Percentiles rank a stretch among this genome's conserved stretches.
These are phyloP conservation scores for Channa striata DNA, from an alignment of 2,797 vertebrate genomes.

Conservation along the genomic window DNA sequence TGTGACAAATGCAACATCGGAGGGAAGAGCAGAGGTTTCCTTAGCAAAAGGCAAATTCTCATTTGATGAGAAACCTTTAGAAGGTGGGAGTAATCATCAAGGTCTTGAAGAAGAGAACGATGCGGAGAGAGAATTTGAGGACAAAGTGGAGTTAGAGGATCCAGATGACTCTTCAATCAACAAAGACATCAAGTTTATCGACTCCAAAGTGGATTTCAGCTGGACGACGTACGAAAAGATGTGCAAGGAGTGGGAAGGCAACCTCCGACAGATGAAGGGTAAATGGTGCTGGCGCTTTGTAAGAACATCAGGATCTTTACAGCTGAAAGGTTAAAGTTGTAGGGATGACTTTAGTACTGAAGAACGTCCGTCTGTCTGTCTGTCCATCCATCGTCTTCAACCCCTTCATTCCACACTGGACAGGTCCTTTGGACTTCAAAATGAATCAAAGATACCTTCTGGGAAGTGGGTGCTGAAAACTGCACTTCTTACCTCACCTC, in stretches of 20 bases:
- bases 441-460: too few species aligned
- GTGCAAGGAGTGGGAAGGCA: constrained; percentile 55
- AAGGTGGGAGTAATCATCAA: background rate
- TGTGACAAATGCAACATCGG: background rate
- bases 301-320: background rate
- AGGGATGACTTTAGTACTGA: too few species aligned
- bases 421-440: too few species aligned
- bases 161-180: constrained; percentile 38
- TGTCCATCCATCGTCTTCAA: too few species aligned
- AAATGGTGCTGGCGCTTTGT: background rate
- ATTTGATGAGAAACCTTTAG: background rate
- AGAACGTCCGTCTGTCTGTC: too few species aligned
- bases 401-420: too few species aligned
- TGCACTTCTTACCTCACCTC: too few species aligned
- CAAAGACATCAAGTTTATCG: constrained; percentile 58
- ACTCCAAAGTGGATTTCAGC: constrained; percentile 53
- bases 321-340: too few species aligned
- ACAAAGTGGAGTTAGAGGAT: constrained; percentile 17
- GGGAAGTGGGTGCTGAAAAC: too few species aligned
- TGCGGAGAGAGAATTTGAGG: background rate
- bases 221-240: background rate
- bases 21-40: background rate
- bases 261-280: constrained; percentile 51
- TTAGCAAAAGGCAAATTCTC: background rate
- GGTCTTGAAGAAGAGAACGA: background rate